Evolutionary conservation across 2,888 invertebrate genomes (phyloP).

Genomic region (Agriotes lineatus): DNA sequence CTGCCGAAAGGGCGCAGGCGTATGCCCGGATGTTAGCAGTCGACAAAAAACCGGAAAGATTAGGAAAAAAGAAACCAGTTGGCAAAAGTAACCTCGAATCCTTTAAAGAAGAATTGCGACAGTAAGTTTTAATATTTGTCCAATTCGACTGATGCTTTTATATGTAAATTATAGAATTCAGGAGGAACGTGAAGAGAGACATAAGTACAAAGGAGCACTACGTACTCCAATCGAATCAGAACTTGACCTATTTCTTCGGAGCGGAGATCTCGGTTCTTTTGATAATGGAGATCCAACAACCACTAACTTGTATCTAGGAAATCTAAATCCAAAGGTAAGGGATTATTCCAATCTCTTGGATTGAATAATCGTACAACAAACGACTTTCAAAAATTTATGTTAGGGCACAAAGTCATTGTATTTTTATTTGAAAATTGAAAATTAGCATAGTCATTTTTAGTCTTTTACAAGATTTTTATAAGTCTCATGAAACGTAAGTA

Average conservation of each 20-base stretch:
- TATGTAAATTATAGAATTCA: conserved; percentile 74
- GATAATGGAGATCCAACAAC: conserved; percentile 97
- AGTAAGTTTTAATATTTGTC: too few relatives aligned
- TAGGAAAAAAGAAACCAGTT: conserved; percentile 78
- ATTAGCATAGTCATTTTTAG: too few relatives aligned
- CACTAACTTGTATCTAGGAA: conserved; percentile 97
- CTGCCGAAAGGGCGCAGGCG: conserved; percentile 78
- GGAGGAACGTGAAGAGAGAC: conserved; percentile 96
- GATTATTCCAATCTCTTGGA: too few relatives aligned
- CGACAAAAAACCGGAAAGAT: conserved; percentile 76
- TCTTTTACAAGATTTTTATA: too few relatives aligned
- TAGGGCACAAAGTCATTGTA: too few relatives aligned
- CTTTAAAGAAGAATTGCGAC: conserved; percentile 97
- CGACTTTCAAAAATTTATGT: too few relatives aligned
- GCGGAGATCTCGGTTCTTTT: conserved; percentile 81
- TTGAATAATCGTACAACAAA: too few relatives aligned
- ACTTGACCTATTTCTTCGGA: conserved; percentile 63
- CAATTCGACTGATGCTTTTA: conserved; percentile 69
- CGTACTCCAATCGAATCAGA: conserved; percentile 66
- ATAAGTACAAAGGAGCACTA: conserved; percentile 87
- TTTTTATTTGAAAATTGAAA: too few relatives aligned
- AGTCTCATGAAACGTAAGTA: too few relatives aligned
- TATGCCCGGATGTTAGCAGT: conserved; percentile 75
- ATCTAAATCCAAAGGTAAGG: conserved; percentile 86
- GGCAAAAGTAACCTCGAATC: conserved; percentile 96